phyloP scores from a whole-genome alignment of 1,140 invertebrate species.

The Dryas iulia region DNA sequence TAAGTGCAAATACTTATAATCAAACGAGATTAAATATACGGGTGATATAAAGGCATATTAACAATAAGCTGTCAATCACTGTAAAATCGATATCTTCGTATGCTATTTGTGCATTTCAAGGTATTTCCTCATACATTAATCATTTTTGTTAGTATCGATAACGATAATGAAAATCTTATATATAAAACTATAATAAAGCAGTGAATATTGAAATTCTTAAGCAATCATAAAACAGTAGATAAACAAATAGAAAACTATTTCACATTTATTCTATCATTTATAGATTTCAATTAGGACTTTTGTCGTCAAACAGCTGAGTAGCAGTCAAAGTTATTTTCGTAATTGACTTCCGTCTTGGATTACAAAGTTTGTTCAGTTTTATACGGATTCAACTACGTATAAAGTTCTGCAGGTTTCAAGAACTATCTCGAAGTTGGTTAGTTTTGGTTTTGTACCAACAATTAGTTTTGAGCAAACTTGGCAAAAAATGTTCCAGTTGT shows the following conservation, averaged over 20 bases:
- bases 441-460: neutral
- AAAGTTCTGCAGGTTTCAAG: neutral
- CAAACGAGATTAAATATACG: no score
- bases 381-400: neutral
- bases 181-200: no score
- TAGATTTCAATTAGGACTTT: neutral
- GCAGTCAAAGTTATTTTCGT: neutral
- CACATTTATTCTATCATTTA: neutral
- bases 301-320: neutral
- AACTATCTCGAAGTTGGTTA: neutral
- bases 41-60: no score
- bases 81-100: no score
- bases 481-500: neutral
- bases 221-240: neutral
- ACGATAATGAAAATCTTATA: no score
- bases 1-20: slow-evolving; percentile 34
- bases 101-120: no score
- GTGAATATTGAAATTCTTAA: no score
- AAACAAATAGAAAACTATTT: neutral
- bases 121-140: no score
- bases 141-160: no score
- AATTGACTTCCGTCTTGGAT: slow-evolving; percentile 5
- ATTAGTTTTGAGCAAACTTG: neutral
- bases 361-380: slow-evolving; percentile 4
- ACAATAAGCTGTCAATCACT: no score